Evolutionary conservation across 1,140 invertebrate species (phyloP), one percentile per base, ranked within the genome.

Genomic region (Drosophila navojoa): DNA sequence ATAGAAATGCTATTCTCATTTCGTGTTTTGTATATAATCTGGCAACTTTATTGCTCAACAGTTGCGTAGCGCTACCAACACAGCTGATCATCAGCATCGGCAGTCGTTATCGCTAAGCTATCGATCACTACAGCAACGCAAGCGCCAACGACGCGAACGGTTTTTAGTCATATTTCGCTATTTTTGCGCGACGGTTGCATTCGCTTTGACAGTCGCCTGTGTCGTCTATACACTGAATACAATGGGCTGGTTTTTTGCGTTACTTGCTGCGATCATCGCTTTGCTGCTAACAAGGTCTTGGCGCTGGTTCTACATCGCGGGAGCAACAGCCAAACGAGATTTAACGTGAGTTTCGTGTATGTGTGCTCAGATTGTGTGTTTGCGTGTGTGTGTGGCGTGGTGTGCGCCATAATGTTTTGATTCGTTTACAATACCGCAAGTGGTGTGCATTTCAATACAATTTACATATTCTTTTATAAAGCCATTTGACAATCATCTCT

Each of bases 241-340:
- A 80, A 90, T 90, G 87, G 87, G 87, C 68, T 90, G 87, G 87
- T 72, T 90, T 54, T 69, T 90, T 68, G 87, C 87, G 68, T 59
- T 87, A 52, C 54, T 90, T 58, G 47, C 77, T 49, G 77, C 89
- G 57, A 54, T 90, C 32, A 45, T 76, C 49, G 82, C 82, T 16
- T 54, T 87, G 29, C 77, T 90, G 57, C 58, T 90, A 50, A 87
- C 82, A 27, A 82, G 81, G 76, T 85, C 87, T 5, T 94, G 94
- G 94, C 35, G 95, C 94, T 72, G 95, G 95, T 62, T 96, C 70
- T 96, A 96, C 90, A 93, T 97, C n/a, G 95, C 95, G 29, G 61
- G 94, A 10, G 94, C 92, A 85, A 97, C 96, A 1, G 93, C 94
- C 5, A 95, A 95, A 1, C 94, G 96, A 69, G 96, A 97, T 93